A percentile compares a stretch with the other conserved stretches of the same genome.
phyloP scores from a whole-genome alignment of 2,797 vertebrate genomes.

The Chloroceryle inda region DNA sequence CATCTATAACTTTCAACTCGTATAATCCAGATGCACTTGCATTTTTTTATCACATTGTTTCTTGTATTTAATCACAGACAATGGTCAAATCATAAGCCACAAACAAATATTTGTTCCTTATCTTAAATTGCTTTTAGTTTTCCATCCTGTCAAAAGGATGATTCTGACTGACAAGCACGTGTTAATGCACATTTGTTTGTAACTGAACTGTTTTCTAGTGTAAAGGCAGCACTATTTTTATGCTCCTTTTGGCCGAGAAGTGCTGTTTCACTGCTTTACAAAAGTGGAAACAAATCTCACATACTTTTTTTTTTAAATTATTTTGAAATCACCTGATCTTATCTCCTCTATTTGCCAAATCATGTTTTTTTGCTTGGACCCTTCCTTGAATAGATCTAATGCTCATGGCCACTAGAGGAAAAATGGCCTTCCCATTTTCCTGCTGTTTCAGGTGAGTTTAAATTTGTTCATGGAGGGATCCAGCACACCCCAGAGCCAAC shows the following conservation, averaged over 20 bases:
- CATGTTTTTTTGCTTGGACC: not conserved
- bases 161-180: not conserved
- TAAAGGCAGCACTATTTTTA: accelerated
- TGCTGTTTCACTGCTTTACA: not conserved
- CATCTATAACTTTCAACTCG: not conserved
- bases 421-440: not conserved
- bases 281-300: not conserved
- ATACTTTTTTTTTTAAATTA: not conserved
- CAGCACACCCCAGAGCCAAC: not conserved
- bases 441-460: slow-evolving; percentile 29
- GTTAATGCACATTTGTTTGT: not conserved
- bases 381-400: not conserved
- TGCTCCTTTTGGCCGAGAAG: not conserved
- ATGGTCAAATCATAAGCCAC: not conserved
- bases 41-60: not conserved
- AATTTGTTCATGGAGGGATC: slow-evolving; percentile 23
- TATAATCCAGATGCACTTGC: not conserved
- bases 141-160: not conserved
- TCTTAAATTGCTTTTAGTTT: not conserved
- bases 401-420: not conserved
- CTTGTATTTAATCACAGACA: not conserved
- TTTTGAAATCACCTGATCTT: not conserved
- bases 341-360: not conserved
- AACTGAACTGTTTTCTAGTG: not conserved
- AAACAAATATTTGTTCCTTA: not conserved